phyloP scores from a whole-genome alignment of 2,113 vertebrate genomes.

The Salvelinus sp. region DNA sequence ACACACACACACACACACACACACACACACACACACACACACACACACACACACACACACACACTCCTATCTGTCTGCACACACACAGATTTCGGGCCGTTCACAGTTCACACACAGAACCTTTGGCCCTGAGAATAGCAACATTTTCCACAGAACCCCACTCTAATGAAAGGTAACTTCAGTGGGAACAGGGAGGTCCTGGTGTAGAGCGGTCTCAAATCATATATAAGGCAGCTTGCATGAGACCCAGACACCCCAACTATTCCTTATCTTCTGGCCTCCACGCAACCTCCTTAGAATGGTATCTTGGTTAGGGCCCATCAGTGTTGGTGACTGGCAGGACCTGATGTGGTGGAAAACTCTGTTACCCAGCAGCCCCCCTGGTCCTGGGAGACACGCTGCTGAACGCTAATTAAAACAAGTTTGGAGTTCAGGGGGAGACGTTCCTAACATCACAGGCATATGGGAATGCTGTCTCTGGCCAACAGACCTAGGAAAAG shows the following conservation, averaged over 20 bases:
- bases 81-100: background rate
- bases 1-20: background rate
- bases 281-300: too few relatives aligned
- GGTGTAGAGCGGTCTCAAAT: too few relatives aligned
- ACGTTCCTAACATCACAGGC: conserved; percentile 26
- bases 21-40: background rate
- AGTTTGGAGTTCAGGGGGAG: background rate
- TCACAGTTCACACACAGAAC: background rate
- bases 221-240: too few relatives aligned
- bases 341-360: too few relatives aligned
- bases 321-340: too few relatives aligned
- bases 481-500: background rate
- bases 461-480: conserved; percentile 31
- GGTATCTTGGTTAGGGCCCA: too few relatives aligned
- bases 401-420: too few relatives aligned
- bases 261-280: too few relatives aligned
- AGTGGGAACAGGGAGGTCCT: background rate
- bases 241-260: too few relatives aligned
- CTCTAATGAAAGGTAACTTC: background rate
- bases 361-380: too few relatives aligned
- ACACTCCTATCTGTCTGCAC: background rate
- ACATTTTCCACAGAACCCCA: background rate
- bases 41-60: background rate
- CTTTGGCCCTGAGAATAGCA: background rate
- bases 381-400: too few relatives aligned